Base-by-base conservation (phyloP, 2,113 vertebrate genomes). In the Myrmecobius fasciatus region DNA sequence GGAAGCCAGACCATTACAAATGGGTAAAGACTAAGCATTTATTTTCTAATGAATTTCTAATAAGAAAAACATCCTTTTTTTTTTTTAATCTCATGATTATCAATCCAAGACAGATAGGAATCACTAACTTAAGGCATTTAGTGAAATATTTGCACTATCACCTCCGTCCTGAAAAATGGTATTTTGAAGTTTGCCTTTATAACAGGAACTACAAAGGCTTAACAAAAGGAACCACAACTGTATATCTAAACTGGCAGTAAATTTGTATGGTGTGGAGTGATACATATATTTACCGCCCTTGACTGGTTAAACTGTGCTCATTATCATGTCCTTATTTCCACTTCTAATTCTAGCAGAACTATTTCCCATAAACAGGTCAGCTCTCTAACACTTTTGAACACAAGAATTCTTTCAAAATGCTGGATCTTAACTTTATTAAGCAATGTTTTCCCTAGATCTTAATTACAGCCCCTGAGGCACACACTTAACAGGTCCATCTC, bases 251-350 rank as follows among this genome's bases (percentile, higher is more conserved):
- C 94, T 93, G 93, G 94, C 96, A 95, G 96, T 0, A 9, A 75
- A 95, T 95, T 93, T 4, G 0, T 91, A 94, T 75, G 47, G 92
- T 96, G 48, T 92, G 93, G 96, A 96, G 75, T 54, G 96, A 97
- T 96, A 98, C 60, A 94, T 92, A 93, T 91, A 91, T 94, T 97
- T 92, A 93, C 95, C 53, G 14, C 95, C 96, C 95, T 97, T 97
- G 93, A 89, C 97, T 97, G 95, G 96, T 95, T 96, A 95, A 97
- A 97, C 95, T 96, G 96, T 95, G 96, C 93, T 96, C 96, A 94
- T 98, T 98, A 97, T 98, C 96, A 52, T 91, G 94, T 97, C 97
- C 92, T 94, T 91, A 94, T 98, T 98, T 98, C 97, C 97, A 95
- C 96, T 97, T 96, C 97, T 97, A 98, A 98, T 98, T 98, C 97